A percentile compares a stretch with the other conserved stretches of the same genome.
phyloP scores from a whole-genome alignment of 2,888 invertebrate species.

The Drosophila niveifrons region DNA sequence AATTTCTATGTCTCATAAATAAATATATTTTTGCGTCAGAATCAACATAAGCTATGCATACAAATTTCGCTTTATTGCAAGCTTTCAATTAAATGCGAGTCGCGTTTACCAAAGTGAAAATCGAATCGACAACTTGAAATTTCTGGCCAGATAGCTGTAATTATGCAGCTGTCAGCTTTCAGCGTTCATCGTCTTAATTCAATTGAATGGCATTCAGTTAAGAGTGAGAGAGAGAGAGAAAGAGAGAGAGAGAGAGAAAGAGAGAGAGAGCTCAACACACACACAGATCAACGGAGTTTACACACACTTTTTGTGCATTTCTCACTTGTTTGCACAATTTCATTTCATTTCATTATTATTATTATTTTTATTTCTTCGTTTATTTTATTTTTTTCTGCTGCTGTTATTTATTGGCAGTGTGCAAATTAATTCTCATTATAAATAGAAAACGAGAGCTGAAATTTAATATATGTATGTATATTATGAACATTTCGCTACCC shows the following conservation, averaged over 20 bases:
- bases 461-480: slow-evolving; percentile 7
- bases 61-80: too few relatives aligned
- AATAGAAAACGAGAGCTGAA: slow-evolving; percentile 10
- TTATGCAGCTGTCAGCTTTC: slow-evolving; percentile 23
- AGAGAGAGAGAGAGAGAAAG: too few relatives aligned
- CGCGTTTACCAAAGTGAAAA: slow-evolving; percentile 3
- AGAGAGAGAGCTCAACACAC: neutral
- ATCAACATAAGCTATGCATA: too few relatives aligned
- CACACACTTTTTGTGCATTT: slow-evolving; percentile 2
- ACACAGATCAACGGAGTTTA: slow-evolving; percentile 2
- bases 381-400: neutral
- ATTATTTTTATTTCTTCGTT: neutral
- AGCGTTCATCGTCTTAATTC: neutral
- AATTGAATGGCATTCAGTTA: neutral
- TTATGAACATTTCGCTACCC: neutral
- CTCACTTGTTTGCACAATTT: slow-evolving; percentile 5
- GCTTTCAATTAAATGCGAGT: neutral
- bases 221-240: neutral
- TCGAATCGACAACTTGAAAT: slow-evolving; percentile 6
- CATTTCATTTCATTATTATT: slow-evolving; percentile 4
- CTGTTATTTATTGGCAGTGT: slow-evolving; percentile 6
- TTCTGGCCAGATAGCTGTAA: neutral
- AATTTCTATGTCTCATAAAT: too few relatives aligned
- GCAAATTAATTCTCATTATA: slow-evolving; percentile 10
- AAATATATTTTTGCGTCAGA: too few relatives aligned